Evolutionary conservation across 2,888 invertebrate species (phyloP).

Genomic region (Abrostola tripartita): DNA sequence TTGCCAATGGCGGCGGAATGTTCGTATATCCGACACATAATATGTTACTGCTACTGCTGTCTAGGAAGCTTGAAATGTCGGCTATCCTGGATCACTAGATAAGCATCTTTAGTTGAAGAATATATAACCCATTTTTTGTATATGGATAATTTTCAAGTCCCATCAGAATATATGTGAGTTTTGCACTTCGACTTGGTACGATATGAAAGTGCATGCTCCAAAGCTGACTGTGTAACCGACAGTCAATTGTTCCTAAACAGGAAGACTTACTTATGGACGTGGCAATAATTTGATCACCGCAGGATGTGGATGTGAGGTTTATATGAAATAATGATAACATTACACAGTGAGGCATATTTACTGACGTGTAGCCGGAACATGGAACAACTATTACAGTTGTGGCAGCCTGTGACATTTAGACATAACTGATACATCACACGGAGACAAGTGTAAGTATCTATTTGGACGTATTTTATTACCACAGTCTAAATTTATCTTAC

Average conservation of each 20-base stretch:
- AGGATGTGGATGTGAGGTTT: constrained; percentile 53
- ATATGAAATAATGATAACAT: constrained; percentile 59
- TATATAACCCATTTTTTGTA: no score
- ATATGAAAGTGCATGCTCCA: constrained; percentile 4
- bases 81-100: no score
- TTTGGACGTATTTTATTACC: neutral
- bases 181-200: no score
- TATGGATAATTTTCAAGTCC: no score
- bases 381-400: constrained; percentile 3
- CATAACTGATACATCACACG: constrained; percentile 2
- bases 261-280: constrained; percentile 57
- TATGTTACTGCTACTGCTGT: constrained; percentile 11
- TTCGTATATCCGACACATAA: constrained; percentile 9
- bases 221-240: constrained; percentile 13
- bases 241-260: constrained; percentile 63
- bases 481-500: neutral
- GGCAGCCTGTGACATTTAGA: constrained; percentile 8
- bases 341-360: constrained; percentile 39
- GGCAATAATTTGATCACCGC: constrained; percentile 49
- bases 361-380: constrained; percentile 25
- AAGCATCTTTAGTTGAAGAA: no score
- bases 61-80: constrained; percentile 7
- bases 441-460: neutral
- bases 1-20: constrained; percentile 16
- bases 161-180: no score